Evolutionary conservation across 2,888 invertebrate genomes (phyloP).

Genomic region (Tanytarsus gracilentus): DNA sequence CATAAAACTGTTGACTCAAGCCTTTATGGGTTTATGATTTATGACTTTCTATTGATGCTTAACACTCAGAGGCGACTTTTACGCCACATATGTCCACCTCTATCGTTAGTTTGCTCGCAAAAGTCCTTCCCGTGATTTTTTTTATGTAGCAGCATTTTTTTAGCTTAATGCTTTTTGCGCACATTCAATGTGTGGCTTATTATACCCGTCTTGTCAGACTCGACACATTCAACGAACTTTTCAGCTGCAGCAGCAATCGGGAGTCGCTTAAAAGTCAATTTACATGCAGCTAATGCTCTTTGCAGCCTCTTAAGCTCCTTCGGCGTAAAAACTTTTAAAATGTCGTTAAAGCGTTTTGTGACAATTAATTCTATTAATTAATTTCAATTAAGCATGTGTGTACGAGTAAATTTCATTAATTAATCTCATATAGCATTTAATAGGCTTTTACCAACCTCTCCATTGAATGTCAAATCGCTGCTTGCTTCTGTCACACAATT

Average conservation of each 20-base stretch:
- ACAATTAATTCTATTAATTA: conserved; percentile 1
- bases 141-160: neutral
- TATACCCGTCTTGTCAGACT: neutral
- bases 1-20: neutral
- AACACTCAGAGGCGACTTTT: no score
- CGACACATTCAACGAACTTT: neutral
- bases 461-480: no score
- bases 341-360: no score
- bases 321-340: neutral
- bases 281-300: conserved; percentile 7
- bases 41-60: neutral
- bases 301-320: neutral
- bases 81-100: no score
- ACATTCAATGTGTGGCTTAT: neutral
- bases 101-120: no score
- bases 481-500: no score
- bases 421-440: no score
- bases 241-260: neutral
- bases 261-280: conserved; percentile 9
- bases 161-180: neutral
- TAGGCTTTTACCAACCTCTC: no score
- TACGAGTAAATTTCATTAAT: no score
- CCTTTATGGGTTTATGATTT: neutral
- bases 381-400: conserved; percentile 16
- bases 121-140: no score